A percentile compares a stretch with the other conserved stretches of the same genome.
Conservation (phyloP, 2,888 invertebrate genomes). For the Scelioninae gen. 1 region DNA sequence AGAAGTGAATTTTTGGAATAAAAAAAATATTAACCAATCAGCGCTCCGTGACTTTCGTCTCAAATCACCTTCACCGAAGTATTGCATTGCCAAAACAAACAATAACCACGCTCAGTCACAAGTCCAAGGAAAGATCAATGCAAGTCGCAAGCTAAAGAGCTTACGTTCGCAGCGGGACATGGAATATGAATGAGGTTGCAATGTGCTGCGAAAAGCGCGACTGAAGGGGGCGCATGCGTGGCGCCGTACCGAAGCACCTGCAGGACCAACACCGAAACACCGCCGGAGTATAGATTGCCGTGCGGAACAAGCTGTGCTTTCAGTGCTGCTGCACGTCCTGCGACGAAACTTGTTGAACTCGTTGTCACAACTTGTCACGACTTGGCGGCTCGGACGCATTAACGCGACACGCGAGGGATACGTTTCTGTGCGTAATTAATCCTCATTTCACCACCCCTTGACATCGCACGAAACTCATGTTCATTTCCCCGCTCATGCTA, state of each 20-base stretch:
- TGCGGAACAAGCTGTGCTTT: conserved; percentile 71
- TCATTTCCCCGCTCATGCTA: conserved; percentile 9
- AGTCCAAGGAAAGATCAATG: conserved; percentile 60
- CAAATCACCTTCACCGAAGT: no score
- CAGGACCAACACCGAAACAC: conserved; percentile 75
- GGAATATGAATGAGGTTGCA: conserved; percentile 71
- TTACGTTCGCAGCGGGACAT: conserved; percentile 52
- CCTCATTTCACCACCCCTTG: background rate
- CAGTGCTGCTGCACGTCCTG: conserved; percentile 79
- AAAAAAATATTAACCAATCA: no score
- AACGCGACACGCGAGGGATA: conserved; percentile 51
- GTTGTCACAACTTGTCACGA: conserved; percentile 23
- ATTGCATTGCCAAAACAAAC: no score
- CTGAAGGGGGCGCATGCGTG: conserved; percentile 73
- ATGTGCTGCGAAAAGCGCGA: conserved; percentile 59
- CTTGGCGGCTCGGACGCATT: conserved; percentile 31
- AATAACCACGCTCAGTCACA: conserved; percentile 43
- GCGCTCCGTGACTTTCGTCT: no score
- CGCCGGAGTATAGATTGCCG: conserved; percentile 81
- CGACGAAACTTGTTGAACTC: conserved; percentile 77
- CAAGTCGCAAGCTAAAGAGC: conserved; percentile 54
- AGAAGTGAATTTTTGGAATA: no score
- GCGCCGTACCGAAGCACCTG: conserved; percentile 66
- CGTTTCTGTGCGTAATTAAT: conserved; percentile 56
- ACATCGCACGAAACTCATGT: conserved; percentile 27